Percentiles rank a stretch among this genome's conserved stretches.
phyloP scores from a whole-genome alignment of 2,113 vertebrate species.

The Artemisiospiza belli region DNA sequence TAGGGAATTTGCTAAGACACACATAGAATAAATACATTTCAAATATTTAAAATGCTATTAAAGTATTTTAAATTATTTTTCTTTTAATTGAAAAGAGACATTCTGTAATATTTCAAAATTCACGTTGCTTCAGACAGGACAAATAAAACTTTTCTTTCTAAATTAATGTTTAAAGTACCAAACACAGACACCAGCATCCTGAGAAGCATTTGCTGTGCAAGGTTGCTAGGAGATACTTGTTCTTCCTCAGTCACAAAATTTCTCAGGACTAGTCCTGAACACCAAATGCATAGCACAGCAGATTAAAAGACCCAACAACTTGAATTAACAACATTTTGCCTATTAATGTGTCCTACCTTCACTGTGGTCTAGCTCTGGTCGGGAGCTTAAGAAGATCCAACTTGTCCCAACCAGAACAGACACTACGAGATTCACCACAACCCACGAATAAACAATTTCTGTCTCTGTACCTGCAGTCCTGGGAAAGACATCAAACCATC shows the following conservation, averaged over 20 bases:
- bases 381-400: slow-evolving; percentile 87
- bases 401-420: slow-evolving; percentile 88
- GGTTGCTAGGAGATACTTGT: background rate
- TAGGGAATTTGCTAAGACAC: background rate
- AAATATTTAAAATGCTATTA: background rate
- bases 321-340: background rate
- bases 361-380: slow-evolving; percentile 88
- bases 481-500: background rate
- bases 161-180: background rate
- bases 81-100: background rate
- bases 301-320: background rate
- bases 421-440: slow-evolving; percentile 91
- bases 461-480: slow-evolving; percentile 84
- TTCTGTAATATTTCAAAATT: background rate
- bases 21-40: background rate
- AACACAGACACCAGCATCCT: background rate
- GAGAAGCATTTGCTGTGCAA: background rate
- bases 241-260: background rate
- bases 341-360: slow-evolving; percentile 76
- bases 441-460: slow-evolving; percentile 87
- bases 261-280: background rate
- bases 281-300: background rate
- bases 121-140: background rate
- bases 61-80: background rate
- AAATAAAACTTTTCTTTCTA: background rate